These are phyloP conservation scores for Arothron firmamentum DNA, from an alignment of 2,113 vertebrate genomes.

Conservation along the genomic window DNA sequence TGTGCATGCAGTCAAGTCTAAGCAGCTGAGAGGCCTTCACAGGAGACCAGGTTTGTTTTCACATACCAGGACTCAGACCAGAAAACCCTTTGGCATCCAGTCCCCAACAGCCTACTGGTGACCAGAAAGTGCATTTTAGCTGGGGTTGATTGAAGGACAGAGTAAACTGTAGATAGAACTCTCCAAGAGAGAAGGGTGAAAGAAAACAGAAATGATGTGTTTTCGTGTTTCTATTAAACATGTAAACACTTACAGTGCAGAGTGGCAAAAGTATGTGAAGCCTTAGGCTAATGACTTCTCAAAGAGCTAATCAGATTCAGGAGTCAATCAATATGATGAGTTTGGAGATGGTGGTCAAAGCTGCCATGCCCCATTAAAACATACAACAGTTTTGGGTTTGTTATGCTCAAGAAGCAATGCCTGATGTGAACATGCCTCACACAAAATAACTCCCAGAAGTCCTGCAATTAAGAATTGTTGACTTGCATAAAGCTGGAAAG, in stretches of 20 bases:
- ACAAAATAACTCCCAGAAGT: constrained; percentile 1
- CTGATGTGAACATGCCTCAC: not conserved
- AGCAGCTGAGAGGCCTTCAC: constrained; percentile 43
- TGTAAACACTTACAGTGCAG: not conserved
- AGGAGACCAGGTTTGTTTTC: constrained; percentile 60
- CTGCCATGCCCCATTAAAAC: not conserved
- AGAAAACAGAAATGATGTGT: constrained; percentile 32
- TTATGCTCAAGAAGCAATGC: not conserved
- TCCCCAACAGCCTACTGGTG: too few species aligned
- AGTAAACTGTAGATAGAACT: constrained; percentile 58
- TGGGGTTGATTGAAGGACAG: too few species aligned
- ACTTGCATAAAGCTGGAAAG: not conserved
- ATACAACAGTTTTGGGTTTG: not conserved
- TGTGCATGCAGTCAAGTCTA: constrained; percentile 37
- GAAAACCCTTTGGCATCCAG: too few species aligned
- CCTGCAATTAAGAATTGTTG: not conserved
- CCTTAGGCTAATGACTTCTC: not conserved
- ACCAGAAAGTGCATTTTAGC: constrained; percentile 19
- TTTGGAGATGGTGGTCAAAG: not conserved
- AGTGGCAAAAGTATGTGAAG: not conserved
- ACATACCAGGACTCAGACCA: constrained; percentile 14
- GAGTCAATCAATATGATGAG: not conserved
- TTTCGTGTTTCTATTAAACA: not conserved
- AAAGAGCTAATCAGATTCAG: not conserved
- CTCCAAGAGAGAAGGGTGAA: constrained; percentile 47